These are phyloP conservation scores for Brenthis hecate DNA, from an alignment of 2,888 invertebrate genomes.

Conservation along the genomic window DNA sequence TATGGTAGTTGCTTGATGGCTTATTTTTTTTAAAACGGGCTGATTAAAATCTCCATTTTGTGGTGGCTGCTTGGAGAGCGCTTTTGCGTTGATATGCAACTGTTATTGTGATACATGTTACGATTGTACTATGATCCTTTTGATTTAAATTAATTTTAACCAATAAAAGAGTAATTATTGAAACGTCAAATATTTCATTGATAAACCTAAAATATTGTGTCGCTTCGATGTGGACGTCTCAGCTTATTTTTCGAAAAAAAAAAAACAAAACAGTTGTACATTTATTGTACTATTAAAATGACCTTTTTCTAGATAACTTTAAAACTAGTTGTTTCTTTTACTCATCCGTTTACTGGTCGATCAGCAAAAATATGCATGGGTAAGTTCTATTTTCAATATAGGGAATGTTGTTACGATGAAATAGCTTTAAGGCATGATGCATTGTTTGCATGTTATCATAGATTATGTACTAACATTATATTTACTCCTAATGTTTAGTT, in stretches of 20 bases:
- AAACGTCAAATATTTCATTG: slow-evolving; percentile 70
- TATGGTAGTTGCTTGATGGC: slow-evolving; percentile 2
- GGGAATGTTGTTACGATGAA: background rate
- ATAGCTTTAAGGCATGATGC: background rate
- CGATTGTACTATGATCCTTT: slow-evolving; percentile 68
- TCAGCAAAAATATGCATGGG: background rate
- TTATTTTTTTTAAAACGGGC: background rate
- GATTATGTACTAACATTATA: background rate
- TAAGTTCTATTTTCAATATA: slow-evolving; percentile 3
- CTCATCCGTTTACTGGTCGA: too few species aligned
- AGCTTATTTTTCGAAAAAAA: background rate
- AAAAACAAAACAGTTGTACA: too few species aligned
- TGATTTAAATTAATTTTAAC: slow-evolving; percentile 71
- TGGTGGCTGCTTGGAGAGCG: slow-evolving; percentile 45
- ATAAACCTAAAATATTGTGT: slow-evolving; percentile 54
- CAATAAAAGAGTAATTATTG: slow-evolving; percentile 75
- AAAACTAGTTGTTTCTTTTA: too few species aligned
- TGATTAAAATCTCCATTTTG: slow-evolving; percentile 13
- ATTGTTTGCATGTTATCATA: background rate
- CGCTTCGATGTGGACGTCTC: slow-evolving; percentile 24
- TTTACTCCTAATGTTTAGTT: background rate
- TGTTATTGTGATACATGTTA: slow-evolving; percentile 75
- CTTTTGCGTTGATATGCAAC: slow-evolving; percentile 51
- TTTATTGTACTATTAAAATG: too few species aligned
- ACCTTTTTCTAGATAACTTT: too few species aligned